Percentiles rank a stretch among this genome's conserved stretches.
Conservation (phyloP, 2,797 vertebrate species). For the Cryptoprocta ferox region DNA sequence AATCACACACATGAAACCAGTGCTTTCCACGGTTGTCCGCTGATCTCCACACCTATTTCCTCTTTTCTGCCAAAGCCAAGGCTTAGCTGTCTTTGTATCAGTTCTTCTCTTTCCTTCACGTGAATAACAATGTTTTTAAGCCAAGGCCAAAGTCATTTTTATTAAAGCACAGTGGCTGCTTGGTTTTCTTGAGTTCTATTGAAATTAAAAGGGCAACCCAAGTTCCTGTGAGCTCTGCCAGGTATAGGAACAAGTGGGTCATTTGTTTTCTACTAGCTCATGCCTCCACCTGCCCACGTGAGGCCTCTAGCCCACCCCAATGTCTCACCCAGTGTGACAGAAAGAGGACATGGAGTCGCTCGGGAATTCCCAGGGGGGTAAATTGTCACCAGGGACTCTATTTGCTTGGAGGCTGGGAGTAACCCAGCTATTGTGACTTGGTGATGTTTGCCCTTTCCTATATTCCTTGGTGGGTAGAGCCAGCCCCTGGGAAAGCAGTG, state of each 20-base stretch:
- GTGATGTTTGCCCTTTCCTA: background rate
- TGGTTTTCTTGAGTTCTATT: background rate
- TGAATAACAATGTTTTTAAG: background rate
- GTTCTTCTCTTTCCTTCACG: background rate
- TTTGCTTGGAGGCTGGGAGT: background rate
- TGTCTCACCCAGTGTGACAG: background rate
- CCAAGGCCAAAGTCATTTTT: background rate
- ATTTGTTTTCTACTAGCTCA: background rate
- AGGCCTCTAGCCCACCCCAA: background rate
- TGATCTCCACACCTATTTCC: background rate
- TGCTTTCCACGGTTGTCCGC: background rate
- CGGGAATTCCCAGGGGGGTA: background rate
- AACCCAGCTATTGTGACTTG: background rate
- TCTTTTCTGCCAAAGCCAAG: background rate
- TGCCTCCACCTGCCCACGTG: background rate
- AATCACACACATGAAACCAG: background rate
- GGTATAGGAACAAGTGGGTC: background rate
- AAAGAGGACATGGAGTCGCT: background rate
- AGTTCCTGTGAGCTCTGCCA: background rate
- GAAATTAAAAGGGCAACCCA: background rate
- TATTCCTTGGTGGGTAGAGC: background rate
- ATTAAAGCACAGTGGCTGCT: background rate
- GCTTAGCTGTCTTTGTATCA: background rate
- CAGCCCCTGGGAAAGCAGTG: background rate
- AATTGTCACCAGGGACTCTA: background rate